A percentile compares a stretch with the other conserved stretches of the same genome.
phyloP scores from a whole-genome alignment of 1,140 invertebrate species.

The Nixonia krombeini region DNA sequence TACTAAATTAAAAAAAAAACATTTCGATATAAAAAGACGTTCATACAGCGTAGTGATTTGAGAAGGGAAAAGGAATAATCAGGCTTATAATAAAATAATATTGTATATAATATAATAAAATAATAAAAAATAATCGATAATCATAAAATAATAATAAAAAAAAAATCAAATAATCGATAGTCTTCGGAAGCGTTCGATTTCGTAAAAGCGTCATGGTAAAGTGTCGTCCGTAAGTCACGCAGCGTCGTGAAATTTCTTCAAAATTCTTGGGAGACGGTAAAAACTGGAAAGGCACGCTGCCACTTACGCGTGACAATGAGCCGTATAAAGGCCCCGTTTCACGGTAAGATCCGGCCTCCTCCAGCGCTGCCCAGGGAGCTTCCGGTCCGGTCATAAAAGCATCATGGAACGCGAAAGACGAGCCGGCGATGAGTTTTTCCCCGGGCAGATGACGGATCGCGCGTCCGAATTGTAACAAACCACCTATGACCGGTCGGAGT shows the following conservation, averaged over 20 bases:
- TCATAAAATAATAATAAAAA: too few species aligned
- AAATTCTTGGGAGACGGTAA: conserved; percentile 42
- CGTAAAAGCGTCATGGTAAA: too few species aligned
- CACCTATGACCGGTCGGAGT: conserved; percentile 28
- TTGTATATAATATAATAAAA: too few species aligned
- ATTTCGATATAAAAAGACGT: too few species aligned
- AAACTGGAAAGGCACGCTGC: conserved; percentile 44
- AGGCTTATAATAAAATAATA: too few species aligned
- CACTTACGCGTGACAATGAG: conserved; percentile 61
- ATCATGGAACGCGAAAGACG: conserved; percentile 53
- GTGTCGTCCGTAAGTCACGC: conserved; percentile 38
- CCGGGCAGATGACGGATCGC: conserved; percentile 44
- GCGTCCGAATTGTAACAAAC: too few species aligned
- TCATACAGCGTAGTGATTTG: too few species aligned
- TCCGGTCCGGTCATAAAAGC: conserved; percentile 57
- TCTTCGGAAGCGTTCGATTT: too few species aligned
- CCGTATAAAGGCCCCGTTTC: conserved; percentile 59
- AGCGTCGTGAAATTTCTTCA: conserved; percentile 34
- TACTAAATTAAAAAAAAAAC: too few species aligned
- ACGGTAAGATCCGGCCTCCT: conserved; percentile 54
- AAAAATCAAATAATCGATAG: too few species aligned
- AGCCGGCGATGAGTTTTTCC: conserved; percentile 27
- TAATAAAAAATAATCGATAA: too few species aligned
- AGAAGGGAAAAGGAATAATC: too few species aligned
- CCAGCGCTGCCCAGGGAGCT: conserved; percentile 48